Evolutionary conservation across 1,140 invertebrate genomes (phyloP).

Genomic region (Phthorimaea operculella): DNA sequence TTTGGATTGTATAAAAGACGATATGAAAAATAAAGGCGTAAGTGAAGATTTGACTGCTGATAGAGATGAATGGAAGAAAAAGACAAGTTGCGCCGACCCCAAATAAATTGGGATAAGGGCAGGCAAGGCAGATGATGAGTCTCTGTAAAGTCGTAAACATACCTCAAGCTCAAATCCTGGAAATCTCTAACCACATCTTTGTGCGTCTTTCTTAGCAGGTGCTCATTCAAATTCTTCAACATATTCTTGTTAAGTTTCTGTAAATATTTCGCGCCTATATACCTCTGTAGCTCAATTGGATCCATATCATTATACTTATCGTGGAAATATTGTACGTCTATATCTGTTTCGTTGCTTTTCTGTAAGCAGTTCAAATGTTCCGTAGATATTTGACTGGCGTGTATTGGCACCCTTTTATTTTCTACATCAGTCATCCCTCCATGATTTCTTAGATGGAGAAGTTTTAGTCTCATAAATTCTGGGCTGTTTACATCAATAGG

Average conservation of each 20-base stretch:
- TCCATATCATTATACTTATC: constrained; percentile 33
- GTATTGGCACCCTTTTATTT: constrained; percentile 42
- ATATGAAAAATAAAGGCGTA: too few species aligned
- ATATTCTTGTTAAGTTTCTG: constrained; percentile 49
- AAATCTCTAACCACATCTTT: constrained; percentile 53
- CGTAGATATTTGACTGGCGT: constrained; percentile 47
- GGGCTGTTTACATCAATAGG: constrained; percentile 22
- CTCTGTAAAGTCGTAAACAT: constrained; percentile 1
- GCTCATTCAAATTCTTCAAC: constrained; percentile 33
- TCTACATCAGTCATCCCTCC: constrained; percentile 35
- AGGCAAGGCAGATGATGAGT: too few species aligned
- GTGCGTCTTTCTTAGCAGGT: constrained; percentile 43
- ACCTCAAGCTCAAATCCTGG: constrained; percentile 41
- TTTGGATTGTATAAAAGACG: too few species aligned
- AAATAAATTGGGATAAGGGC: too few species aligned
- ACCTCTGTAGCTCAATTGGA: constrained; percentile 48
- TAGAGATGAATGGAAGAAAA: too few species aligned
- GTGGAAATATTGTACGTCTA: constrained; percentile 37
- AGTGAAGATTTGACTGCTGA: too few species aligned
- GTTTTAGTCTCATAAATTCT: constrained; percentile 36
- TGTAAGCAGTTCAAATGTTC: constrained; percentile 44
- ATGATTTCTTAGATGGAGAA: constrained; percentile 41
- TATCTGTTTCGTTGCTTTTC: constrained; percentile 27
- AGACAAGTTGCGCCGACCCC: too few species aligned
- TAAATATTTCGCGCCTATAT: constrained; percentile 46